Evolutionary conservation across 2,888 invertebrate species (phyloP).

Genomic region (Coelopa pilipes): DNA sequence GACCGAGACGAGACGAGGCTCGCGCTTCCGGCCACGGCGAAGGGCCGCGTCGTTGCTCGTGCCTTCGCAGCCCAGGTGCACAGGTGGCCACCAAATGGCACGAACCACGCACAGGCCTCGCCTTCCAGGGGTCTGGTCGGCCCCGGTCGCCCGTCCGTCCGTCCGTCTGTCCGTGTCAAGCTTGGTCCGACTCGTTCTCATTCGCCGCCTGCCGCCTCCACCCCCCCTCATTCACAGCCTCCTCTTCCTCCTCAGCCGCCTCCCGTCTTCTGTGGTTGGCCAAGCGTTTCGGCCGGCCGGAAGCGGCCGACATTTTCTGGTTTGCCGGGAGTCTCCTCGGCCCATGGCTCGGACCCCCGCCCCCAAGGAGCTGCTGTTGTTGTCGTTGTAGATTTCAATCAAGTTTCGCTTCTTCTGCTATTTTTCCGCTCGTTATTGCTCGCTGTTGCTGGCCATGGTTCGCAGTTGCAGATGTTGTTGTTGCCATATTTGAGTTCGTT

Average conservation of each 20-base stretch:
- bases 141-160: not conserved
- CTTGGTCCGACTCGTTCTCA: conserved; percentile 27
- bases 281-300: conserved; percentile 38
- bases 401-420: too few relatives aligned
- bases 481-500: not conserved
- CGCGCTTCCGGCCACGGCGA: not conserved
- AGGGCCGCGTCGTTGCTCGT: not conserved
- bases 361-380: not conserved
- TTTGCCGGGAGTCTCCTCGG: not conserved
- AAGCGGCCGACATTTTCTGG: conserved; percentile 42
- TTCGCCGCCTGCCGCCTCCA: not conserved
- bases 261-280: conserved; percentile 21
- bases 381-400: not conserved
- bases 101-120: not conserved
- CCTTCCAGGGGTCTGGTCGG: not conserved
- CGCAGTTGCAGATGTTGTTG: conserved; percentile 13
- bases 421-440: not conserved
- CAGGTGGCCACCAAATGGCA: conserved; percentile 4
- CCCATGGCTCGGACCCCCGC: too few relatives aligned
- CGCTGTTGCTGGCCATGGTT: too few relatives aligned
- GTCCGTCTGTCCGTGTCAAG: conserved; percentile 9
- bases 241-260: too few relatives aligned
- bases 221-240: too few relatives aligned
- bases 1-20: not conserved
- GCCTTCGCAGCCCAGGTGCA: not conserved